Percentiles rank a stretch among this genome's conserved stretches.
phyloP scores from a whole-genome alignment of 2,797 vertebrate genomes.

The Novumbra hubbsi region DNA sequence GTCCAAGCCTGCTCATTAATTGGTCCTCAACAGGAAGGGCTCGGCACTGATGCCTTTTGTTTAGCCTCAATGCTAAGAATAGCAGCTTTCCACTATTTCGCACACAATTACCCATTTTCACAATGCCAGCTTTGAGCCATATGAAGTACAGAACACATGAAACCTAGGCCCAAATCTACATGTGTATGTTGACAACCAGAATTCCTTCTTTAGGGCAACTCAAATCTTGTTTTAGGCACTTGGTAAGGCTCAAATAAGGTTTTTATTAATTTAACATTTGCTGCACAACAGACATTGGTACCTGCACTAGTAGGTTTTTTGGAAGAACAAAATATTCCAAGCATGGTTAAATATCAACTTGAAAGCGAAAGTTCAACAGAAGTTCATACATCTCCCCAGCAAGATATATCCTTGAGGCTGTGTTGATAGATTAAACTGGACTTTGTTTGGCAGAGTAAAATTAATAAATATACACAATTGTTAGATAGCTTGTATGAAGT shows the following conservation, averaged over 20 bases:
- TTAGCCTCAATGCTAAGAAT: constrained; percentile 20
- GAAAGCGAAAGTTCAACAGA: constrained; percentile 12
- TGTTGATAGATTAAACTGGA: neutral
- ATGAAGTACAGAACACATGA: neutral
- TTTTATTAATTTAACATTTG: neutral
- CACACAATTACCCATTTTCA: neutral
- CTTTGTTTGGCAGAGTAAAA: neutral
- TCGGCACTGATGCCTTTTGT: constrained; percentile 12
- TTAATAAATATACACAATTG: neutral
- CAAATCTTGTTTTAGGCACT: neutral
- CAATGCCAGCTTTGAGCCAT: constrained; percentile 6
- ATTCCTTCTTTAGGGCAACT: constrained; percentile 1
- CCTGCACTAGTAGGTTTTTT: neutral
- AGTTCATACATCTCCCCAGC: constrained; percentile 19
- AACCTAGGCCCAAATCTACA: neutral
- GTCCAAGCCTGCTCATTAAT: constrained; percentile 15
- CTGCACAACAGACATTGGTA: constrained; percentile 1
- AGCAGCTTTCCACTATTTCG: constrained; percentile 29
- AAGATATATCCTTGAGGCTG: neutral
- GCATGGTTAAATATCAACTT: constrained; percentile 9
- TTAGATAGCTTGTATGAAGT: neutral
- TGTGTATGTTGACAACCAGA: constrained; percentile 3
- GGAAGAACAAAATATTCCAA: constrained; percentile 1
- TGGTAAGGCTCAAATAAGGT: constrained; percentile 2
- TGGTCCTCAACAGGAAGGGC: constrained; percentile 2